A percentile compares a stretch with the other conserved stretches of the same genome.
Evolutionary conservation across 37 sponge, comb jelly and placozoan genomes (phyloP).

Genomic region (Chondrilla cf. caribensis): DNA sequence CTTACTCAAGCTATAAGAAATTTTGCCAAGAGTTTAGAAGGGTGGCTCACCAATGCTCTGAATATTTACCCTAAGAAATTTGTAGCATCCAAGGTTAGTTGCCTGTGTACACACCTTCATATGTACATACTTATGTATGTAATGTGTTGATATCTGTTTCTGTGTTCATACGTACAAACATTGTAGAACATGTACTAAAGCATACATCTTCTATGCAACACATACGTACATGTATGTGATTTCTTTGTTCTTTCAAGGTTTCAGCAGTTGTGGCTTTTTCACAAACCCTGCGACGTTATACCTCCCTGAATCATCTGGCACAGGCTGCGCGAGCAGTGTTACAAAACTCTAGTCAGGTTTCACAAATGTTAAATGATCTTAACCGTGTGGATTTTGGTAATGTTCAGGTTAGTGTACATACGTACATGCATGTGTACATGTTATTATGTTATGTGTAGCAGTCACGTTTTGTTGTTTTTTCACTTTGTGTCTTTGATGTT

Average conservation of each 20-base stretch:
- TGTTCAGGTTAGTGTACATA: slow-evolving; percentile 65
- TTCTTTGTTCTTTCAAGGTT: slow-evolving; percentile 53
- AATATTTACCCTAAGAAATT: slow-evolving; percentile 67
- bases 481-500: too few relatives aligned
- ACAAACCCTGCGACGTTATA: slow-evolving; percentile 97
- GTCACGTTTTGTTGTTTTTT: too few relatives aligned
- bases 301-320: slow-evolving; percentile 97
- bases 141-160: background rate
- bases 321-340: slow-evolving; percentile 98
- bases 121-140: background rate
- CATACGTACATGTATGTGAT: slow-evolving; percentile 11
- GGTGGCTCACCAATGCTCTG: slow-evolving; percentile 67
- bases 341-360: slow-evolving; percentile 91
- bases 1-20: slow-evolving; percentile 95
- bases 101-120: background rate
- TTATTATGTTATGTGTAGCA: too few relatives aligned
- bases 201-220: too few relatives aligned
- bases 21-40: slow-evolving; percentile 97
- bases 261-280: slow-evolving; percentile 92
- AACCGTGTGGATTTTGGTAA: slow-evolving; percentile 96
- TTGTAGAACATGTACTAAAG: too few relatives aligned
- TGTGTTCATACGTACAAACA: background rate
- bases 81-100: slow-evolving; percentile 72
- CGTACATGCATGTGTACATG: background rate
- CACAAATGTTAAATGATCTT: slow-evolving; percentile 93